These are phyloP conservation scores for Chloropsis cyanopogon DNA, from an alignment of 2,113 vertebrate species.

Conservation along the genomic window DNA sequence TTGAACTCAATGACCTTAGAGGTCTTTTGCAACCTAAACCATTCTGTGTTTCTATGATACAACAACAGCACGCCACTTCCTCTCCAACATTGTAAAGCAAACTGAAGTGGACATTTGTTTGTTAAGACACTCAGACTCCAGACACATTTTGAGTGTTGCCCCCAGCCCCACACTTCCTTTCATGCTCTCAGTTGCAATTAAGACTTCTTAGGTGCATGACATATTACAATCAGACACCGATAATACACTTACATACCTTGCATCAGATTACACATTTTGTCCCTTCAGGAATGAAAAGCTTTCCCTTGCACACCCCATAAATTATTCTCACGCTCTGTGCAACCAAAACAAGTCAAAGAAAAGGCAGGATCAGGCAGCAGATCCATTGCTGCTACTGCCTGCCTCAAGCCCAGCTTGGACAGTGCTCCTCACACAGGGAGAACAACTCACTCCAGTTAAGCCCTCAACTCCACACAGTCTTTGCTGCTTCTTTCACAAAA, in stretches of 20 bases:
- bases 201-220: background rate
- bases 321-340: background rate
- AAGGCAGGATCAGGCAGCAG: background rate
- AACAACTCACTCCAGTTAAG: background rate
- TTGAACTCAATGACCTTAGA: background rate
- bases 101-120: background rate
- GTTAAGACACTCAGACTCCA: background rate
- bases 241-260: background rate
- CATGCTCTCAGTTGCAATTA: background rate
- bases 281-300: background rate
- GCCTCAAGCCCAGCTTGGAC: background rate
- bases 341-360: background rate
- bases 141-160: background rate
- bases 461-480: background rate
- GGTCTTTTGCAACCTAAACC: background rate
- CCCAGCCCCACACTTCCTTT: background rate
- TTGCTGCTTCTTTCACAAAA: background rate
- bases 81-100: background rate
- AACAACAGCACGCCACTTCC: background rate
- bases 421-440: background rate
- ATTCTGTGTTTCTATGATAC: background rate
- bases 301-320: background rate
- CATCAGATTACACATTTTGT: rapidly evolving
- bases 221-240: background rate
- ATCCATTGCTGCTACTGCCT: background rate